Percentiles rank a stretch among this genome's conserved stretches.
Evolutionary conservation across 92 coral and sea anemone genomes (phyloP).

Genomic region (Zoanthus sansibaricus): DNA sequence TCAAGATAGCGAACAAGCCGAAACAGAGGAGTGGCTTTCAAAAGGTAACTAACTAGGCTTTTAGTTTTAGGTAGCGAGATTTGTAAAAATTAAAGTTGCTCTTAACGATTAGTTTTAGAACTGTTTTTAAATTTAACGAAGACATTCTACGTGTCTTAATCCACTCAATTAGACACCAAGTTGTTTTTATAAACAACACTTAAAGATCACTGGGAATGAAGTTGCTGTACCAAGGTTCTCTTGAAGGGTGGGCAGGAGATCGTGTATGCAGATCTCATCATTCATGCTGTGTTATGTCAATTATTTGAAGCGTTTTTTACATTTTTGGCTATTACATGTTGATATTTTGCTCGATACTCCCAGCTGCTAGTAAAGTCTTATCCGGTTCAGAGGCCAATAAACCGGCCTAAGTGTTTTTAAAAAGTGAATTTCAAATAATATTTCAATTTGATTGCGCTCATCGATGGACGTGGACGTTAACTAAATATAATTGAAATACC

Average conservation of each 20-base stretch:
- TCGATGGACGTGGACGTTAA: neutral
- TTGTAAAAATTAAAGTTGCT: neutral
- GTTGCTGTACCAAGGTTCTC: neutral
- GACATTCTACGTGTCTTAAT: slow-evolving; percentile 5
- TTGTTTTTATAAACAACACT: slow-evolving; percentile 40
- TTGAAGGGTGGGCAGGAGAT: slow-evolving; percentile 11
- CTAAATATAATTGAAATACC: neutral
- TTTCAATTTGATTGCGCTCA: neutral
- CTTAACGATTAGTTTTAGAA: neutral
- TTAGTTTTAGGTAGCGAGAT: neutral
- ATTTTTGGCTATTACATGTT: too few species aligned
- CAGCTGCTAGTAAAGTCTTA: too few species aligned
- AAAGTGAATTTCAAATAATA: neutral
- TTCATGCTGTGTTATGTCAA: slow-evolving; percentile 38
- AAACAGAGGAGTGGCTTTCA: neutral
- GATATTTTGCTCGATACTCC: too few species aligned
- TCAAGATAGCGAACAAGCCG: neutral
- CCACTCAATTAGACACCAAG: too few species aligned
- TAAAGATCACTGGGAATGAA: neutral
- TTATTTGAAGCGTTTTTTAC: neutral
- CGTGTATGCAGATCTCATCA: neutral
- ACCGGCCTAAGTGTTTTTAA: neutral
- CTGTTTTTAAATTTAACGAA: neutral
- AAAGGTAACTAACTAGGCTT: neutral
- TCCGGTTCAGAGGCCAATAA: neutral